phyloP scores from a whole-genome alignment of 1,140 invertebrate genomes.

The Conus betulinus region DNA sequence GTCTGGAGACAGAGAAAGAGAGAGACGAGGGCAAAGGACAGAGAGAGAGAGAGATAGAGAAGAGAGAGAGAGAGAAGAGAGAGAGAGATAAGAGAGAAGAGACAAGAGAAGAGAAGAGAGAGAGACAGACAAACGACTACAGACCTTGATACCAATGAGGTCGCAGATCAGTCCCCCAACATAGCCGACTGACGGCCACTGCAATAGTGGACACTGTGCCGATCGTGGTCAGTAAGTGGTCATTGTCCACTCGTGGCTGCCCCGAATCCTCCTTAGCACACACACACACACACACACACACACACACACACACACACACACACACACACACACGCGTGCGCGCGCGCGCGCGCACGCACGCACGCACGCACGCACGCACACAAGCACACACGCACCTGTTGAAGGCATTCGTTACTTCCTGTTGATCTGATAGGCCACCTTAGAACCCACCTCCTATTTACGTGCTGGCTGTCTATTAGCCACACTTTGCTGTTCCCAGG shows the following conservation, averaged over 20 bases:
- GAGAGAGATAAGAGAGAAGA: too few relatives aligned
- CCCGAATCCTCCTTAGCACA: slow-evolving; percentile 40
- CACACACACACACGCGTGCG: background rate
- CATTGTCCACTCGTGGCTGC: slow-evolving; percentile 36
- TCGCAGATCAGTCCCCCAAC: slow-evolving; percentile 39
- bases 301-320: background rate
- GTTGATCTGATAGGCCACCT: too few relatives aligned
- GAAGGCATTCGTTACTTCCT: too few relatives aligned
- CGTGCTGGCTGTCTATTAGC: too few relatives aligned
- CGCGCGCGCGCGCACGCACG: background rate
- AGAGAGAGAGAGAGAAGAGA: too few relatives aligned
- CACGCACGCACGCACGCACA: background rate
- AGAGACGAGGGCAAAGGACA: too few relatives aligned
- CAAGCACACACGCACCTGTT: background rate
- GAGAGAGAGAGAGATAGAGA: too few relatives aligned
- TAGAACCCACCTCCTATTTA: too few relatives aligned
- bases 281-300: background rate
- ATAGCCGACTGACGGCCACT: slow-evolving; percentile 38
- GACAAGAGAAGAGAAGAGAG: too few relatives aligned
- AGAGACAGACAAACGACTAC: too few relatives aligned
- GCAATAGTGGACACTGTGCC: slow-evolving; percentile 41
- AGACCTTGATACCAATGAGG: slow-evolving; percentile 42
- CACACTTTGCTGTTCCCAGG: too few relatives aligned
- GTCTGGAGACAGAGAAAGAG: too few relatives aligned
- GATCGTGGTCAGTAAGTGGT: slow-evolving; percentile 46